Evolutionary conservation across 1,140 invertebrate genomes (phyloP), one percentile per base, ranked within the genome.

Genomic region (Drosophila erecta): DNA sequence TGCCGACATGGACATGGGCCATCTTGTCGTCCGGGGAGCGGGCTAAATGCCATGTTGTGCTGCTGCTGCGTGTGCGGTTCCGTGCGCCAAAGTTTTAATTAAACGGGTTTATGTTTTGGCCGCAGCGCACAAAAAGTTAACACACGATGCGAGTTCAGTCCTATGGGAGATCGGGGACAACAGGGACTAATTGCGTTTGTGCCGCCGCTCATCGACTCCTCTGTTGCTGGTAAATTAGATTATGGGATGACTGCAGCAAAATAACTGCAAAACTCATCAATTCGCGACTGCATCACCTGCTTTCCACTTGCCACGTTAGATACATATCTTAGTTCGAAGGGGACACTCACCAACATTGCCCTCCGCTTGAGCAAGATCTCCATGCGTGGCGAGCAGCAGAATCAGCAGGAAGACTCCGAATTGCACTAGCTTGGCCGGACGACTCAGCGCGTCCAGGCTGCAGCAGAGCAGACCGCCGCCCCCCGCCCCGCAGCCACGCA

Each of bases 321-420:
- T 24, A 24, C 0, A 24, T 15, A 20, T 4, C 1, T 11, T 20
- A 3, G 22, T 22, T 27, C 7, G 11, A 4, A 8, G 11, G 15
- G 24, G n/a, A 35, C 33, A 90, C 87, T 90, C 56, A 90, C 87
- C 87, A 85, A 90, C 89, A 90, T 90, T 90, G 74, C 87, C 87
- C 76, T 90, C 87, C 77, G 84, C 89, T 62, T 71, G 64, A 20
- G 73, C 87, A 78, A 74, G 44, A 81, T 91, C 76, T 79, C 80
- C 80, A 73, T 76, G 67, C 12, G 71, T 81, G 60, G 76, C 46
- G 43, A 90, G 76, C 58, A 90, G 60, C 54, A 91, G 71, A 54
- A 90, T 64, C 47, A 79, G 66, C 74, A 90, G 66, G 10, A 90
- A 62, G 37, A 76, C 69, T 50, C 59, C 60, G 20, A 84, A 70